Base-by-base conservation (phyloP, 2,888 invertebrate genomes). In the Andrena bucephala region DNA sequence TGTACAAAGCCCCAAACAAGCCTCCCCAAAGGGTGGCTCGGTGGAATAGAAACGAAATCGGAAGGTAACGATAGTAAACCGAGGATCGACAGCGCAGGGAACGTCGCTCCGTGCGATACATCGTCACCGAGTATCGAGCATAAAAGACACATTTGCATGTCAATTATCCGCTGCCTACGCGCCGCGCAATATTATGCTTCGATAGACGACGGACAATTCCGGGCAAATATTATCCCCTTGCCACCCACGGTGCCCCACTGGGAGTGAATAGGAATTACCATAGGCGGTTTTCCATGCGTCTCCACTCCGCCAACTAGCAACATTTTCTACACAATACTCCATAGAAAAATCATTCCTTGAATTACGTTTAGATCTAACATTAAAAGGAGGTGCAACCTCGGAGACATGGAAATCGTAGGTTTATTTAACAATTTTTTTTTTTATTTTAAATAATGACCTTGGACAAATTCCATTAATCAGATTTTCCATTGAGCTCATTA, bases 111-210 rank as follows among this genome's bases (percentile, higher is more conserved):
- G 48, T 7, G 57, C 31, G 42, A 69, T 73, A 60, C 52, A 16
- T 50, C 42, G 59, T 77, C 76, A 52, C 62, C 62, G 57, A 69
- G 50, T 57, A 70, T 65, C 73, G 27, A 71, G 69, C 74, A 59
- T 82, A 77, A 86, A 77, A 83, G 85, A 72, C 72, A 74, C 81
- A 87, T 87, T 87, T 86, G 88, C 87, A 87, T 87, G 87, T 88
- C 87, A 87, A 87, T 87, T 66, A 79, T 80, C 69, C 31, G 48
- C 88, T 57, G 73, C 87, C 88, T 87, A 88, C 87, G 73, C 84
- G 67, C 74, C 60, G 57, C 73, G 74, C 69, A 83, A 85, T 72
- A 87, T 83, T 66, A 71, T 68, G 77, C 72, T 69, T 60, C 80
- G 87, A 87, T 83, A 82, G 59, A 68, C 63, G 60, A n/a, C 71